Conservation (phyloP, 2,888 invertebrate genomes). For the Drosophila engyochracea region DNA sequence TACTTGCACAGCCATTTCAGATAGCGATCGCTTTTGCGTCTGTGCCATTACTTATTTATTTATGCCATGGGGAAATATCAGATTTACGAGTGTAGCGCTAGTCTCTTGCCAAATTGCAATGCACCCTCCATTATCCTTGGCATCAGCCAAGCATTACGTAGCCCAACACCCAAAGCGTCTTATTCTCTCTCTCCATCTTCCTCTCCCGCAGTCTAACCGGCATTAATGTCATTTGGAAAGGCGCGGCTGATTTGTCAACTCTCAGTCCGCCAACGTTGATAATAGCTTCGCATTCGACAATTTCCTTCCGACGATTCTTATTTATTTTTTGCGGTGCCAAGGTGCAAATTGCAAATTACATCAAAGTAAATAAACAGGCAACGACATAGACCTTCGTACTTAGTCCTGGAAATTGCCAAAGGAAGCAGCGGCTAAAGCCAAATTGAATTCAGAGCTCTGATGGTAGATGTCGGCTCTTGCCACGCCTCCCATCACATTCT, state of each 20-base stretch:
- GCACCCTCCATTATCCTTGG: slow-evolving; percentile 38
- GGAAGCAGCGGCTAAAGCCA: slow-evolving; percentile 69
- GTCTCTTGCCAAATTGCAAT: slow-evolving; percentile 64
- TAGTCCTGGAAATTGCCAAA: slow-evolving; percentile 47
- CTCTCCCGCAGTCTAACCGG: slow-evolving; percentile 1
- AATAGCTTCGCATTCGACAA: slow-evolving; percentile 69
- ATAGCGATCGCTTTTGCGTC: slow-evolving; percentile 43
- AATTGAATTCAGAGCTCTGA: slow-evolving; percentile 79
- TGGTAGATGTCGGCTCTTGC: slow-evolving; percentile 29
- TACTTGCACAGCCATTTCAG: slow-evolving; percentile 46
- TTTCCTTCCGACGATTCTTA: slow-evolving; percentile 63
- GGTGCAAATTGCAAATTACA: slow-evolving; percentile 82
- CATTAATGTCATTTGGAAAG: slow-evolving; percentile 64
- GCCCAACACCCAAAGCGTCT: slow-evolving; percentile 21
- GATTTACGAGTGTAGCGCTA: slow-evolving; percentile 53
- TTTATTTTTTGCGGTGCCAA: slow-evolving; percentile 41
- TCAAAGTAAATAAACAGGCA: slow-evolving; percentile 72
- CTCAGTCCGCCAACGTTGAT: slow-evolving; percentile 47
- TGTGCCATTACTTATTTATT: slow-evolving; percentile 59
- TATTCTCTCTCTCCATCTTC: neutral
- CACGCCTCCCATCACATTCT: slow-evolving; percentile 13
- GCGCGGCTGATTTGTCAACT: slow-evolving; percentile 75
- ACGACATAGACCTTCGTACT: slow-evolving; percentile 63
- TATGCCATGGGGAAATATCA: slow-evolving; percentile 58
- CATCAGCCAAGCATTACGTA: slow-evolving; percentile 58